These are phyloP conservation scores for Pterocles orientalis DNA, from an alignment of 2,113 vertebrate species.

Conservation along the genomic window DNA sequence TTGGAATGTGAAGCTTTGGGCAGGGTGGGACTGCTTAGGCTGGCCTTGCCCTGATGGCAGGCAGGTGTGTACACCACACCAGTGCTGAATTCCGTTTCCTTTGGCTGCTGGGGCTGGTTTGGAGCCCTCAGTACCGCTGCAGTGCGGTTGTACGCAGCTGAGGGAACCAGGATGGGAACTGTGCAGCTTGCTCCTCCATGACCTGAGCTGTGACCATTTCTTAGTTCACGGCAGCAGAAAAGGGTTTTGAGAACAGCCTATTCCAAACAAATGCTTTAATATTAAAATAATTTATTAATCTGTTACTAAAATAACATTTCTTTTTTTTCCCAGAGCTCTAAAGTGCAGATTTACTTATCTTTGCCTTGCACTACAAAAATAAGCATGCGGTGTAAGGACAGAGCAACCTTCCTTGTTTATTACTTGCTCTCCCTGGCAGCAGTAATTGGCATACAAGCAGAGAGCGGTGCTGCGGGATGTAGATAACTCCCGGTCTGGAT, in stretches of 20 bases:
- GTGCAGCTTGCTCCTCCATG: not conserved
- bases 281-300: slow-evolving; percentile 80
- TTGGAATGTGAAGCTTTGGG: rapidly evolving
- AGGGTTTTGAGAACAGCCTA: not conserved
- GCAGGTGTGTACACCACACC: rapidly evolving
- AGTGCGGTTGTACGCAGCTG: too few species aligned
- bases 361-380: slow-evolving; percentile 6
- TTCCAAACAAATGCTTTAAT: slow-evolving; percentile 28
- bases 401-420: not conserved
- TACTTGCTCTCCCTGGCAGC: not conserved
- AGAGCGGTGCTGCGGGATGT: not conserved
- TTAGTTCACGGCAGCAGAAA: not conserved
- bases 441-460: not conserved
- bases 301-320: slow-evolving; percentile 69
- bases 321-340: not conserved
- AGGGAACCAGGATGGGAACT: not conserved
- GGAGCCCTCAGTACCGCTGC: rapidly evolving
- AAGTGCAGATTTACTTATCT: slow-evolving; percentile 65
- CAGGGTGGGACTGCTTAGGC: too few species aligned
- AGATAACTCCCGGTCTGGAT: not conserved
- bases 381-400: not conserved
- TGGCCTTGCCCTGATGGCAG: not conserved
- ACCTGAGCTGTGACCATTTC: not conserved
- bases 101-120: not conserved
- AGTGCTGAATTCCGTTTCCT: not conserved